Evolutionary conservation across 2,888 invertebrate genomes (phyloP).

Genomic region (Pandemis corylana): DNA sequence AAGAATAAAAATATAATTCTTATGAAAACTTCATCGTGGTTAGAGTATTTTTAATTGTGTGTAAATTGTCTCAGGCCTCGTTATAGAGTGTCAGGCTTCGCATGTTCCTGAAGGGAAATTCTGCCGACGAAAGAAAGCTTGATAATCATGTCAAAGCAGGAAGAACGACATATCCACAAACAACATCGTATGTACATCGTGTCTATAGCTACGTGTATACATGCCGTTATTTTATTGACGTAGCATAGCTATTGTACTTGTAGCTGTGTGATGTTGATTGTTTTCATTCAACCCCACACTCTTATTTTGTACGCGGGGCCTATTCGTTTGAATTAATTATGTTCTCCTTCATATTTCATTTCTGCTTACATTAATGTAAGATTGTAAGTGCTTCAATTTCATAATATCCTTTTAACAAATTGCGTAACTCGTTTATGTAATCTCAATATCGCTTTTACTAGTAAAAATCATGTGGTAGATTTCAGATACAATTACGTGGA

Average conservation of each 20-base stretch:
- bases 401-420: not conserved
- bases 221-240: slow-evolving; percentile 66
- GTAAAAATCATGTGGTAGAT: slow-evolving; percentile 15
- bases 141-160: slow-evolving; percentile 12
- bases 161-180: not conserved
- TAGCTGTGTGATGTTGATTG: slow-evolving; percentile 46
- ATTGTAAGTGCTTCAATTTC: slow-evolving; percentile 29
- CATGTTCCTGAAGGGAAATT: not conserved
- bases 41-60: not conserved
- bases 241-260: slow-evolving; percentile 49
- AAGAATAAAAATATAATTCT: not conserved
- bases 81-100: not conserved
- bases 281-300: slow-evolving; percentile 57
- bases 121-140: not conserved
- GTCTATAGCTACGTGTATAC: slow-evolving; percentile 2
- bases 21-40: not conserved
- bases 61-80: not conserved
- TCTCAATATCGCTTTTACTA: slow-evolving; percentile 1
- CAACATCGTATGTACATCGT: not conserved
- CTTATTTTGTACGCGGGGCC: slow-evolving; percentile 23
- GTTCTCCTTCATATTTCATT: slow-evolving; percentile 57
- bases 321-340: slow-evolving; percentile 64
- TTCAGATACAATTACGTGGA: slow-evolving; percentile 17
- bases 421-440: slow-evolving; percentile 1
- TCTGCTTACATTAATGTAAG: slow-evolving; percentile 48